Conservation (phyloP, 1,140 invertebrate species). For the Sinonovacula constricta region DNA sequence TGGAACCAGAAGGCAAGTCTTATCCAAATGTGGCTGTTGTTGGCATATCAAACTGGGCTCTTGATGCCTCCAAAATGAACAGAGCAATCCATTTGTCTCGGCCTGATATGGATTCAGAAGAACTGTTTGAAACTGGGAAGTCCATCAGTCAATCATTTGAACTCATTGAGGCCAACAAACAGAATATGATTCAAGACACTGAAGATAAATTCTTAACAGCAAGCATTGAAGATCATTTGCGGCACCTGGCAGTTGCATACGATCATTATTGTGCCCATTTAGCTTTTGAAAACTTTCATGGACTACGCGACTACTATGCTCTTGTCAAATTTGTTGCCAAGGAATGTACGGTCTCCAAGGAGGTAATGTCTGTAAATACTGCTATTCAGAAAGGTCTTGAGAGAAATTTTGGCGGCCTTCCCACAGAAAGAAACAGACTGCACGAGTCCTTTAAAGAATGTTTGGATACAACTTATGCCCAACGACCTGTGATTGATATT, state of each 20-base stretch:
- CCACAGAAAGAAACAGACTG: slow-evolving; percentile 33
- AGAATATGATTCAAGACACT: not conserved
- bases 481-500: slow-evolving; percentile 25
- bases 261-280: slow-evolving; percentile 52
- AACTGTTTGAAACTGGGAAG: slow-evolving; percentile 31
- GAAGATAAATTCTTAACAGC: not conserved
- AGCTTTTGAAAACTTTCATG: slow-evolving; percentile 65
- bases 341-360: not conserved
- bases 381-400: slow-evolving; percentile 52
- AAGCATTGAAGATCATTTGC: slow-evolving; percentile 29
- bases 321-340: slow-evolving; percentile 66
- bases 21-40: slow-evolving; percentile 60
- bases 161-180: not conserved
- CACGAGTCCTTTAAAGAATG: slow-evolving; percentile 15
- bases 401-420: slow-evolving; percentile 67
- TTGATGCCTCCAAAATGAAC: slow-evolving; percentile 67
- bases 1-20: slow-evolving; percentile 41
- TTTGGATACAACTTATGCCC: not conserved
- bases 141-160: slow-evolving; percentile 38
- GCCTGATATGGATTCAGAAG: slow-evolving; percentile 56
- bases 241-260: slow-evolving; percentile 56
- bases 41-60: slow-evolving; percentile 69
- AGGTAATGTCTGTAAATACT: not conserved
- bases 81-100: slow-evolving; percentile 60
- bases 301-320: slow-evolving; percentile 68